Conservation (phyloP, 2,888 invertebrate genomes). For the Alloscopus bannaensis region DNA sequence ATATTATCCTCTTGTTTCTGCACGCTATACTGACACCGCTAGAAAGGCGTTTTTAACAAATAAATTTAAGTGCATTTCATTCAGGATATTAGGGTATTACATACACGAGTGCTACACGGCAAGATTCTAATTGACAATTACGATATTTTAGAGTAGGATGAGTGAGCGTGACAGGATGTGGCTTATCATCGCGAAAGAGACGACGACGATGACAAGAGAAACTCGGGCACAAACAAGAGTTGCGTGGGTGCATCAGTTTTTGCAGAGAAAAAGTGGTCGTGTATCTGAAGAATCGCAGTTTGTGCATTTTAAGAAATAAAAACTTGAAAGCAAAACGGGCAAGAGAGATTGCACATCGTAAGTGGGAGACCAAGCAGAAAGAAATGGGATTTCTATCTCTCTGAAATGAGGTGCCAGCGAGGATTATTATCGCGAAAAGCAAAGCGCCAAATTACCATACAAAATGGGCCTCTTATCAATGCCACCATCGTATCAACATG, state of each 20-base stretch:
- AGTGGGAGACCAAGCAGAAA: constrained; percentile 10
- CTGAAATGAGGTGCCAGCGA: constrained; percentile 7
- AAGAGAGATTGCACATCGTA: background rate
- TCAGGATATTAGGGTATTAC: no score
- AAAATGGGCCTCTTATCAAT: constrained; percentile 7
- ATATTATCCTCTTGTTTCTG: constrained; percentile 1
- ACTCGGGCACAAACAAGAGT: background rate
- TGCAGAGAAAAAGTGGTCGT: background rate
- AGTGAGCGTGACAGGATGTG: constrained; percentile 59
- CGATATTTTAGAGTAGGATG: constrained; percentile 14
- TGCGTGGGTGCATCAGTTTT: background rate
- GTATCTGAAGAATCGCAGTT: background rate
- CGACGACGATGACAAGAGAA: constrained; percentile 10
- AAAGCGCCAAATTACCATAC: background rate
- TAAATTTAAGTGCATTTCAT: no score
- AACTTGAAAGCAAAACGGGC: background rate
- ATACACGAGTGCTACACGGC: background rate
- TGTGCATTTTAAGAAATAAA: background rate
- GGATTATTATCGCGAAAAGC: background rate
- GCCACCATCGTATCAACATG: background rate
- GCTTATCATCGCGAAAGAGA: constrained; percentile 38
- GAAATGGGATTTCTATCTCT: background rate
- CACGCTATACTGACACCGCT: no score
- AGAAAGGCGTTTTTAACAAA: background rate
- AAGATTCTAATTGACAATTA: constrained; percentile 46